These are phyloP conservation scores for Chironomus tepperi DNA, from an alignment of 1,140 invertebrate species.

Conservation along the genomic window DNA sequence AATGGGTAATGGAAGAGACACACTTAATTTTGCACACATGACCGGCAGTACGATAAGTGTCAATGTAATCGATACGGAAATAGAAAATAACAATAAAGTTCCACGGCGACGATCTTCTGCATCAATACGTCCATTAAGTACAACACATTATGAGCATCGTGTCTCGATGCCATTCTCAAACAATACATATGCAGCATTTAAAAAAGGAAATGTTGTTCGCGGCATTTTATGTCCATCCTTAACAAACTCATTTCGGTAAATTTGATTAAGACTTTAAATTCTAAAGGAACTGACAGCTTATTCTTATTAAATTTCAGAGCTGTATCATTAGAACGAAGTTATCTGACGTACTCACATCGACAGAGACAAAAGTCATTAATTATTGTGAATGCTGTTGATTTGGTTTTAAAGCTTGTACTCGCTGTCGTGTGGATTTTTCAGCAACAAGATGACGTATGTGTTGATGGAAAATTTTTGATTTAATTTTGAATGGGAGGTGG, in stretches of 20 bases:
- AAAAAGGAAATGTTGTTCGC: slow-evolving; percentile 52
- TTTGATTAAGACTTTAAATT: background rate
- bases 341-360: slow-evolving; percentile 78
- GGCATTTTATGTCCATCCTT: slow-evolving; percentile 60
- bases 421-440: slow-evolving; percentile 35
- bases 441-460: background rate
- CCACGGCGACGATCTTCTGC: background rate
- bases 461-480: background rate
- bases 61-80: background rate
- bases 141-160: background rate
- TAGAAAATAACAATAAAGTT: background rate
- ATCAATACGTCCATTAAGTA: background rate
- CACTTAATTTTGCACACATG: background rate
- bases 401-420: slow-evolving; percentile 63
- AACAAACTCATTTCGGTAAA: slow-evolving; percentile 50
- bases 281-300: background rate
- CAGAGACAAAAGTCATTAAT: slow-evolving; percentile 84
- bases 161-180: slow-evolving; percentile 33
- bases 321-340: slow-evolving; percentile 61
- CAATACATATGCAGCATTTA: slow-evolving; percentile 46
- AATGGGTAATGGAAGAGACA: background rate
- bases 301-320: slow-evolving; percentile 28
- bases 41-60: background rate
- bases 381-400: slow-evolving; percentile 81
- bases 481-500: too few species aligned